Conservation (phyloP, 2,113 vertebrate genomes). For the Ophthalmolycus amberensis region DNA sequence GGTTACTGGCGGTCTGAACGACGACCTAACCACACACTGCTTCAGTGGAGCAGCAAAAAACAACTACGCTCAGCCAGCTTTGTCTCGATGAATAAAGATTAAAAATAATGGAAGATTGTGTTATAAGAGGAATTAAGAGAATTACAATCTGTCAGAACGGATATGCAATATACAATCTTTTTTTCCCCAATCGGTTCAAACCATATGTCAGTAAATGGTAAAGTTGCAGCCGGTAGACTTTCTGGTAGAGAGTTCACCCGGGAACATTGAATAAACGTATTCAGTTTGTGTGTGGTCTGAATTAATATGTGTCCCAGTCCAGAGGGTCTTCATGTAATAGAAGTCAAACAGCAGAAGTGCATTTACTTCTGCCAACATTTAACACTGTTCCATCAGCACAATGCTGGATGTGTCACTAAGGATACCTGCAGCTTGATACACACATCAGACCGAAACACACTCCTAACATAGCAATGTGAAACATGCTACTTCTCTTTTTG, state of each 20-base stretch:
- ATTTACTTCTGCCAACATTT: slow-evolving; percentile 24
- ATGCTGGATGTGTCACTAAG: neutral
- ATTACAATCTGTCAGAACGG: neutral
- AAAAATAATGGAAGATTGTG: neutral
- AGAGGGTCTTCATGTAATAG: slow-evolving; percentile 8
- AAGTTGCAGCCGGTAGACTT: neutral
- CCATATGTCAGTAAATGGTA: neutral
- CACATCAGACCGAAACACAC: neutral
- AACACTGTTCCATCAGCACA: slow-evolving; percentile 16
- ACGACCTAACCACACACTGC: neutral
- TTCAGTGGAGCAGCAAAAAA: slow-evolving; percentile 13
- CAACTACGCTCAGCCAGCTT: slow-evolving; percentile 2
- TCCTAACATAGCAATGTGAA: too few relatives aligned
- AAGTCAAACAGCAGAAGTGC: slow-evolving; percentile 20
- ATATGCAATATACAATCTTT: neutral
- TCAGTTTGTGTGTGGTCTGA: neutral
- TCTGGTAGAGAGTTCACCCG: neutral
- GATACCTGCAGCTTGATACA: neutral
- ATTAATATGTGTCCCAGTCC: neutral
- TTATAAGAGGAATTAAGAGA: neutral
- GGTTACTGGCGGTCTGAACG: neutral
- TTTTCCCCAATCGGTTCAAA: neutral
- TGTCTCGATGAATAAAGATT: neutral
- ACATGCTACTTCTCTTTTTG: neutral
- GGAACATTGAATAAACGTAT: neutral